Percentiles rank a stretch among this genome's conserved stretches.
phyloP scores from a whole-genome alignment of 2,113 vertebrate species.

The Grammomys dolichurus region DNA sequence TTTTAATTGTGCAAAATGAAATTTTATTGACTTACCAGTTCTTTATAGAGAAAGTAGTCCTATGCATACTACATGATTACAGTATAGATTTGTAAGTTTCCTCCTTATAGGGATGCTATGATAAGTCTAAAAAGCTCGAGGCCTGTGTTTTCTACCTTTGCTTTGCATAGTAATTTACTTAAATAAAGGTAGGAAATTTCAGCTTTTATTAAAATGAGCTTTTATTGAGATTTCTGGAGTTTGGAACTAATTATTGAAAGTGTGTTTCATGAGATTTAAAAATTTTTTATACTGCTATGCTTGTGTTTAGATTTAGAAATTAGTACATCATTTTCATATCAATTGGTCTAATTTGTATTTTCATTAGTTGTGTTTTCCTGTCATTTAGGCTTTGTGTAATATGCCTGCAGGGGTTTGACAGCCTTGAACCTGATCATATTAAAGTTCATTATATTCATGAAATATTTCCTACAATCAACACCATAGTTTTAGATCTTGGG shows the following conservation, averaged over 20 bases:
- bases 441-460: conserved; percentile 12
- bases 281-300: neutral
- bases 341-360: neutral
- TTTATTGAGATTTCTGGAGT: neutral
- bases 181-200: neutral
- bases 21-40: conserved; percentile 31
- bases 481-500: neutral
- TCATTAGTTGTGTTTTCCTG: conserved; percentile 52
- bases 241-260: conserved; percentile 43
- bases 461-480: conserved; percentile 33
- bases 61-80: conserved; percentile 43
- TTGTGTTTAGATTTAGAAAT: neutral
- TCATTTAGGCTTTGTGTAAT: conserved; percentile 27
- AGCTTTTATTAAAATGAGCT: conserved; percentile 11
- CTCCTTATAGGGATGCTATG: neutral
- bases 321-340: conserved; percentile 19
- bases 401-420: neutral
- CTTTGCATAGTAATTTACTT: conserved; percentile 44
- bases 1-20: conserved; percentile 52
- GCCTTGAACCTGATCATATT: neutral
- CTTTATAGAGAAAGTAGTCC: conserved; percentile 16
- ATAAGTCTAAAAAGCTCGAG: conserved; percentile 22
- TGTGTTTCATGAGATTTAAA: conserved; percentile 12
- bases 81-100: neutral
- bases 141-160: neutral